phyloP scores from a whole-genome alignment of 92 coral and sea anemone species.

The Umimayanthus kanabou region DNA sequence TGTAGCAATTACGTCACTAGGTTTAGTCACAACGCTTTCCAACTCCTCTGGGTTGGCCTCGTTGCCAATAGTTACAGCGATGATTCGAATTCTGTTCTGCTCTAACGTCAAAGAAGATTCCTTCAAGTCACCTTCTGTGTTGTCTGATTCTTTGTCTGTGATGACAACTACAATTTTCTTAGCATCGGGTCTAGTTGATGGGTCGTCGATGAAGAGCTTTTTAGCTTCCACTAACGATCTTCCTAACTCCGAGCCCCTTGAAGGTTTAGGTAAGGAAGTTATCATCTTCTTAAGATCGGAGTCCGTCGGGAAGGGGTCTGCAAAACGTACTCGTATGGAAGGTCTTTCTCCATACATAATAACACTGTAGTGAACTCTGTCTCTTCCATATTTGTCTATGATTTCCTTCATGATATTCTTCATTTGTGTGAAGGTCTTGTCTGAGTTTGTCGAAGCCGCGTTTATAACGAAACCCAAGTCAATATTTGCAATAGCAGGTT shows the following conservation, averaged over 20 bases:
- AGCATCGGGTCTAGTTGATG: constrained; percentile 57
- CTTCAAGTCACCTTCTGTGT: constrained; percentile 44
- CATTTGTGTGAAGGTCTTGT: constrained; percentile 64
- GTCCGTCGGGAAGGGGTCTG: neutral
- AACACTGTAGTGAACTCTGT: constrained; percentile 34
- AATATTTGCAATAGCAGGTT: constrained; percentile 63
- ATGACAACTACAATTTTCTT: constrained; percentile 77
- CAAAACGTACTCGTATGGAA: constrained; percentile 17
- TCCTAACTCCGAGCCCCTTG: constrained; percentile 5
- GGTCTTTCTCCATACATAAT: constrained; percentile 19
- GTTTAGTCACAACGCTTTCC: constrained; percentile 41
- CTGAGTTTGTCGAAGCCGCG: constrained; percentile 66
- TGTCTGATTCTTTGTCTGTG: constrained; percentile 72
- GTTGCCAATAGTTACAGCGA: constrained; percentile 82
- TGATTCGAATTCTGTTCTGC: constrained; percentile 69
- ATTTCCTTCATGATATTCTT: constrained; percentile 73
- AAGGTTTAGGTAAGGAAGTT: constrained; percentile 8
- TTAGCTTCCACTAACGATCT: constrained; percentile 17
- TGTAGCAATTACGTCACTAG: constrained; percentile 49
- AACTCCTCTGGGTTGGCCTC: constrained; percentile 63
- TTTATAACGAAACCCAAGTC: constrained; percentile 84
- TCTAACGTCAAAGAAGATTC: constrained; percentile 54
- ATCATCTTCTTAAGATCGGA: constrained; percentile 1
- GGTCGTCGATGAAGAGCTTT: neutral
- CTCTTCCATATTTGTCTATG: constrained; percentile 67